These are phyloP conservation scores for Amphiura filiformis DNA, from an alignment of 35 echinoderm and acorn worm species.

Conservation along the genomic window DNA sequence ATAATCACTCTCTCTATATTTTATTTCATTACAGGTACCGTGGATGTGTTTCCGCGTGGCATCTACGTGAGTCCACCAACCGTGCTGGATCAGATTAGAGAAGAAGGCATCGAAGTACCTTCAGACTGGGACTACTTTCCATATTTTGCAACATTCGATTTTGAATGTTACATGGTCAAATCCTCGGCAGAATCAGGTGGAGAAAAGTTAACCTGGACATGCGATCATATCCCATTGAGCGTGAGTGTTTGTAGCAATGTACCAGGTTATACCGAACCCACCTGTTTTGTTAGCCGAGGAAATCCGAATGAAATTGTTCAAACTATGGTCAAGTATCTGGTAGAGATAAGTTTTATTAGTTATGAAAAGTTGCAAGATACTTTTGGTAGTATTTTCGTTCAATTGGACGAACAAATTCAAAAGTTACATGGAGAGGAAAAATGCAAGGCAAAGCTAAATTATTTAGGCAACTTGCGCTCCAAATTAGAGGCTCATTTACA, in stretches of 20 bases:
- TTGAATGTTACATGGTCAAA: not conserved
- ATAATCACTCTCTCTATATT: no score
- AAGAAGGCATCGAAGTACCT: constrained; percentile 12
- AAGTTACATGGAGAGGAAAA: not conserved
- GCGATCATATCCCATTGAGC: not conserved
- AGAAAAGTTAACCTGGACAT: not conserved
- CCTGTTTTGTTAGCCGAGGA: constrained; percentile 25
- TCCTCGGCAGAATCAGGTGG: not conserved
- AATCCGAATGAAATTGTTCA: not conserved
- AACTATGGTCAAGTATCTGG: not conserved
- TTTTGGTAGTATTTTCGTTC: not conserved
- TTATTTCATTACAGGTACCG: no score
- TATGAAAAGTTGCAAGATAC: not conserved
- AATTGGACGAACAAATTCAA: not conserved
- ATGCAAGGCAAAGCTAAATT: not conserved
- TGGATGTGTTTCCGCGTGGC: constrained; percentile 38
- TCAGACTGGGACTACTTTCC: constrained; percentile 17
- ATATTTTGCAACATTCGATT: constrained; percentile 37
- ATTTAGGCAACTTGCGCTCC: not conserved
- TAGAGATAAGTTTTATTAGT: not conserved
- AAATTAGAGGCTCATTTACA: not conserved
- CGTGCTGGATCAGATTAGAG: constrained; percentile 3
- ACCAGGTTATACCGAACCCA: not conserved
- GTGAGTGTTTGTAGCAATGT: constrained; percentile 26
- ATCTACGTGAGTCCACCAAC: constrained; percentile 14